Evolutionary conservation across 2,888 invertebrate genomes (phyloP).

Genomic region (Ichneumoninae sp.): DNA sequence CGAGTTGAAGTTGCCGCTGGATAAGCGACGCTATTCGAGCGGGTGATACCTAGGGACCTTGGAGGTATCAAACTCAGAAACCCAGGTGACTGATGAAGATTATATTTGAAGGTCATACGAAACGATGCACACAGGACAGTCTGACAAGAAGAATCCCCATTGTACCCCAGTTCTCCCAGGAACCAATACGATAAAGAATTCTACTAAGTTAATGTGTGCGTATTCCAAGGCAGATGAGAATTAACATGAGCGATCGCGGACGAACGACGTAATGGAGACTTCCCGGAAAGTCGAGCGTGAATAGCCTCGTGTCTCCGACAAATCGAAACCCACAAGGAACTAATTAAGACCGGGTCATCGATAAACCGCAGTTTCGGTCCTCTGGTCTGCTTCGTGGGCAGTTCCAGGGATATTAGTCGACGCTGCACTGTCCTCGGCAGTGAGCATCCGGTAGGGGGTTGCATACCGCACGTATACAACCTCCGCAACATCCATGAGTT

Average conservation of each 20-base stretch:
- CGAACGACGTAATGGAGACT: constrained; percentile 23
- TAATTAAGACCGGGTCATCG: constrained; percentile 60
- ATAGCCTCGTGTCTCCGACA: constrained; percentile 34
- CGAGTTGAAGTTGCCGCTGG: not conserved
- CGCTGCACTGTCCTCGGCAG: constrained; percentile 34
- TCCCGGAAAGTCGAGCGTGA: constrained; percentile 32
- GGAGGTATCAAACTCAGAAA: constrained; percentile 17
- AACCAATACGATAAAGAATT: not conserved
- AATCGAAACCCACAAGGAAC: constrained; percentile 54
- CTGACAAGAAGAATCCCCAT: constrained; percentile 19
- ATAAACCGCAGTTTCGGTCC: constrained; percentile 51
- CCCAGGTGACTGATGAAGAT: constrained; percentile 17
- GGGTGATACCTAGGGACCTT: not conserved
- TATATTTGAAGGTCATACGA: constrained; percentile 39
- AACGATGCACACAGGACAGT: constrained; percentile 3
- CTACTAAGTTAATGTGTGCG: not conserved
- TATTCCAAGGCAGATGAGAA: not conserved
- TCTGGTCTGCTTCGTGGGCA: constrained; percentile 49
- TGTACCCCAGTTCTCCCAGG: not conserved
- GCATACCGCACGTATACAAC: constrained; percentile 31
- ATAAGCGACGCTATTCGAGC: not conserved
- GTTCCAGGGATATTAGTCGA: constrained; percentile 45
- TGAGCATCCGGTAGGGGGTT: constrained; percentile 13
- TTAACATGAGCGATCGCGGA: not conserved
- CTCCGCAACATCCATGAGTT: not conserved